Conservation (phyloP, 2,888 invertebrate genomes). For the Trichopria drosophilae region DNA sequence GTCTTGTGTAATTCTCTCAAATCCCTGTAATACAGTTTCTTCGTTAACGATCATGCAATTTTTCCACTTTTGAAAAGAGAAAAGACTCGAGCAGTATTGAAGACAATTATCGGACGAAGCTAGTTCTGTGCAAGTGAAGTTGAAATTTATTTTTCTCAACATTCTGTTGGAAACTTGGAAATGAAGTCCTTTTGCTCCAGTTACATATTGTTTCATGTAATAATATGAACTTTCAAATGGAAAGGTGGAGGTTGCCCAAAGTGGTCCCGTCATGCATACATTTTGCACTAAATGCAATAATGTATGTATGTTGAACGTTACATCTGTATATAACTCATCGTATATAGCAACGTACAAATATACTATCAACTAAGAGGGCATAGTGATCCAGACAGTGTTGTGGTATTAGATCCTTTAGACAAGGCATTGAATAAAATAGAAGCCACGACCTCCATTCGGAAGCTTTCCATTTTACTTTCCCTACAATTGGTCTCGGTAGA, state of each 20-base stretch:
- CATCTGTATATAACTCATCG: background rate
- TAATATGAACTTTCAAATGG: conserved; percentile 15
- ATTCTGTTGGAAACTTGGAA: conserved; percentile 12
- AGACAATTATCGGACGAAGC: conserved; percentile 3
- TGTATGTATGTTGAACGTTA: conserved; percentile 1
- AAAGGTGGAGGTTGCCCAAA: conserved; percentile 15
- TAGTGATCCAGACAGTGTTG: background rate
- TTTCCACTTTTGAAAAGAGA: background rate
- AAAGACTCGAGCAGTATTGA: conserved; percentile 9
- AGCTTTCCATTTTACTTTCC: conserved; percentile 11
- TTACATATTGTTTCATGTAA: conserved; percentile 1
- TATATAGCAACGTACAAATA: background rate
- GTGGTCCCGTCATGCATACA: conserved; percentile 9
- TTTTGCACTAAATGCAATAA: conserved; percentile 7
- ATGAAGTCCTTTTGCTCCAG: conserved; percentile 6
- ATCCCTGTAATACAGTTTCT: background rate
- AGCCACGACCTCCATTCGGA: conserved; percentile 15
- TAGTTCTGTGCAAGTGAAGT: conserved; percentile 5
- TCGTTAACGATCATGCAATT: background rate
- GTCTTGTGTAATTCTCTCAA: background rate
- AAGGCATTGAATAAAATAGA: conserved; percentile 8
- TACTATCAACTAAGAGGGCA: background rate
- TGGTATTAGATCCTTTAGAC: conserved; percentile 3
- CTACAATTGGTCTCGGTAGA: conserved; percentile 7
- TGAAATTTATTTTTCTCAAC: conserved; percentile 2